Evolutionary conservation across 2,113 vertebrate genomes (phyloP).

Genomic region (Malurus alboscapulatus): DNA sequence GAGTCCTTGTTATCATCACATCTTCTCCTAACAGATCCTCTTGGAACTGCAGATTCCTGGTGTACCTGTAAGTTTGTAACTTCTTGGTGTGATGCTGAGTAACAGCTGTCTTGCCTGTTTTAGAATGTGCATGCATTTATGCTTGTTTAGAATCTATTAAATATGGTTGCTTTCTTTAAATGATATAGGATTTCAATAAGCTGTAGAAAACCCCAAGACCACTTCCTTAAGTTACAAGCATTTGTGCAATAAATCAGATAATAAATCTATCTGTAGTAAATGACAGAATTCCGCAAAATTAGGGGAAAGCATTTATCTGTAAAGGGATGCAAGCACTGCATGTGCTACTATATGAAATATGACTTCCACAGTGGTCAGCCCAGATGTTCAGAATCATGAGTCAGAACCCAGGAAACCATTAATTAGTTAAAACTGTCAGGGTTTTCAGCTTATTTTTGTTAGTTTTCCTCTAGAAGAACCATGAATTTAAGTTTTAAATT

Average conservation of each 20-base stretch:
- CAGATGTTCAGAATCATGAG: not conserved
- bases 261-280: not conserved
- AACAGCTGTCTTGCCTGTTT: not conserved
- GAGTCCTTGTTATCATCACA: not conserved
- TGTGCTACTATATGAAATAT: not conserved
- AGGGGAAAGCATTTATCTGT: not conserved
- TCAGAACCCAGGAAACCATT: not conserved
- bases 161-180: not conserved
- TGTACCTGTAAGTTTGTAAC: not conserved
- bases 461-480: not conserved
- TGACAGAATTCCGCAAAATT: not conserved
- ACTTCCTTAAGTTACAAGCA: not conserved
- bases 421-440: not conserved
- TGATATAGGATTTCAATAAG: not conserved
- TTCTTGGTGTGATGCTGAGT: not conserved
- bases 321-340: not conserved
- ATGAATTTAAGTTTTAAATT: not conserved
- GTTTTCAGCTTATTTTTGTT: not conserved
- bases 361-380: not conserved
- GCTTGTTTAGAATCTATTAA: not conserved
- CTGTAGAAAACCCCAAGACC: not conserved
- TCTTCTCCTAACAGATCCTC: not conserved
- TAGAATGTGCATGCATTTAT: not conserved
- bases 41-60: not conserved
- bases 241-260: not conserved